These are phyloP conservation scores for Catagonus wagneri DNA, from an alignment of 2,113 vertebrate genomes.

Conservation along the genomic window DNA sequence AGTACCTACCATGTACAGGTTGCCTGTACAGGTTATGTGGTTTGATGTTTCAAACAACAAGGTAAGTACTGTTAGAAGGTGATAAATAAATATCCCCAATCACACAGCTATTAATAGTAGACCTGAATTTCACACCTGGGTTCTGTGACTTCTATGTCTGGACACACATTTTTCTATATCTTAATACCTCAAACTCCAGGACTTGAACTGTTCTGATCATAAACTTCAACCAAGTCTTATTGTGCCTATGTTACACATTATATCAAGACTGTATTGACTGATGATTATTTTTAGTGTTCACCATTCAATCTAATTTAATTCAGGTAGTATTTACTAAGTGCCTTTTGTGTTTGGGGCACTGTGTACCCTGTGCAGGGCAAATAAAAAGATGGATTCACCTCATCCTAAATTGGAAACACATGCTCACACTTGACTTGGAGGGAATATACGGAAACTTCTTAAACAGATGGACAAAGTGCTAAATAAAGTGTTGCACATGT, in stretches of 20 bases:
- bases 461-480: slow-evolving; percentile 44
- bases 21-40: not conserved
- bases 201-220: not conserved
- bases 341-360: not conserved
- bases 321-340: not conserved
- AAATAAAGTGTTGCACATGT: not conserved
- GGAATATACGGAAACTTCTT: not conserved
- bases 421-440: not conserved
- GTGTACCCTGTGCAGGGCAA: not conserved
- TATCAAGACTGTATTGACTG: not conserved
- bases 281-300: not conserved
- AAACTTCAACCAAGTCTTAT: not conserved
- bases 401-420: not conserved
- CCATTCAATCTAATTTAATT: not conserved
- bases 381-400: not conserved
- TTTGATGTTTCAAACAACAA: not conserved
- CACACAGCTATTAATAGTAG: not conserved
- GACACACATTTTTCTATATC: not conserved
- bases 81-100: not conserved
- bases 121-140: not conserved
- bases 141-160: not conserved
- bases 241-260: not conserved
- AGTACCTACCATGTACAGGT: not conserved
- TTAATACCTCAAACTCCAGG: not conserved
- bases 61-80: not conserved